A percentile compares a stretch with the other conserved stretches of the same genome.
Conservation (phyloP, 1,140 invertebrate species). For the Bombyx mori region ASM3026992v2 NC_085111.1:4974001-4974500, state of each 20-base stretch:
- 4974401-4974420: no score
- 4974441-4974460: no score
- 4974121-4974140: constrained; percentile 34
- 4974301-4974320: no score
- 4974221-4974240: constrained; percentile 37
- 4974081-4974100: constrained; percentile 15
- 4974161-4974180: constrained; percentile 43
- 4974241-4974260: constrained; percentile 10
- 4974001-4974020: constrained; percentile 43
- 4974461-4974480: no score
- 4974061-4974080: constrained; percentile 26
- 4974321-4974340: no score
- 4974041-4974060: constrained; percentile 19
- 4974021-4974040: constrained; percentile 20
- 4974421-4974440: no score
- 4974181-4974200: constrained; percentile 53
- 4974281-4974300: no score
- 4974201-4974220: constrained; percentile 60
- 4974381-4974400: no score
- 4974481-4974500: no score
- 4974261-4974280: background rate
- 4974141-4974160: constrained; percentile 51
- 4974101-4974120: constrained; percentile 20
- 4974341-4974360: no score
- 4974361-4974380: no score